phyloP scores from a whole-genome alignment of 2,113 vertebrate species.

The Donacobius atricapilla region DNA sequence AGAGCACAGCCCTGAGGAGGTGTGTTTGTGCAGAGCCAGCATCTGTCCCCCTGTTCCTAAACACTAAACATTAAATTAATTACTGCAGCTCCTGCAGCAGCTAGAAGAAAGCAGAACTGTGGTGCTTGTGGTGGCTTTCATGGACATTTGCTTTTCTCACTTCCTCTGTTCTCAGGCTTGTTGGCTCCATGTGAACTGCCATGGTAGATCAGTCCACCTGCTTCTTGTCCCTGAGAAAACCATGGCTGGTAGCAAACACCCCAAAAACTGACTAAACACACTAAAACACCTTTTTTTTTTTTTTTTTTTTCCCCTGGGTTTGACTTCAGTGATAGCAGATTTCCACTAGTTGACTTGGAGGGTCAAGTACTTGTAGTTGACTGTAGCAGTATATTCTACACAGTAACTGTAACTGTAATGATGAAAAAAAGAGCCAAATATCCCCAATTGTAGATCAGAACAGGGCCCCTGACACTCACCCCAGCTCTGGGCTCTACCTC shows the following conservation, averaged over 20 bases:
- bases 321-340: not conserved
- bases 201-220: not conserved
- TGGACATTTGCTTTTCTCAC: not conserved
- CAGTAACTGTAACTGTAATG: not conserved
- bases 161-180: not conserved
- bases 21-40: not conserved
- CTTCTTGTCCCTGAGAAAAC: not conserved
- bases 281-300: too few relatives aligned
- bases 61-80: not conserved
- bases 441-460: accelerated
- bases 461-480: accelerated
- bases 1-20: not conserved
- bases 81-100: not conserved
- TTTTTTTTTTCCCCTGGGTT: not conserved
- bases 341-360: not conserved
- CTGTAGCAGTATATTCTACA: not conserved
- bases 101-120: not conserved
- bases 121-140: not conserved
- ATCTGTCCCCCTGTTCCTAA: not conserved
- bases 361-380: not conserved
- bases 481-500: not conserved
- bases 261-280: not conserved
- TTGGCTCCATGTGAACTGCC: not conserved
- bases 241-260: not conserved
- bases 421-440: not conserved